Evolutionary conservation across 2,888 invertebrate species (phyloP), one percentile per base, ranked within the genome.

Genomic region (Spilosoma lubricipeda): DNA sequence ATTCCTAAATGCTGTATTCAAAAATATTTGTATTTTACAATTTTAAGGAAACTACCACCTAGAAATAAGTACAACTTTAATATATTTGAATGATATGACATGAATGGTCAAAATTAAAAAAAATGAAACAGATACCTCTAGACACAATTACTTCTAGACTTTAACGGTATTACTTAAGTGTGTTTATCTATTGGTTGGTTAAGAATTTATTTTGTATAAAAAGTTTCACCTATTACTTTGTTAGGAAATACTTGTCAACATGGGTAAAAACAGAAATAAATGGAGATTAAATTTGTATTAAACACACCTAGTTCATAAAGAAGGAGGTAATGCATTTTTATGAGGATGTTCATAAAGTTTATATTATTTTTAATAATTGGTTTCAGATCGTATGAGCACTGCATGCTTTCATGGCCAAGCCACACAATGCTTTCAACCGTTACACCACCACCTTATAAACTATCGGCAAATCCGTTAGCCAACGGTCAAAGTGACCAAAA

Each of bases 391-490:
- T 69, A 27, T n/a, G 63, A 71, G 33, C 15, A 63, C 63, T 69
- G 71, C 70, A 70, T 63, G 63, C 69, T 8, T 74, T 63, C 80
- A 70, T 67, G 45, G 70, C 3, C 74, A 69, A 74, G 73, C 36
- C 78, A 42, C 75, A 76, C 66, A 83, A 80, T 82, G 79, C 82
- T 77, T 71, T 76, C 77, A 91, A 93, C 94, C 91, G 91, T 90
- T 81, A 67, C 83, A 65, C 71, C 74, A 75, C 89, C 81, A 85
- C 82, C 92, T 93, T 95, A 95, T 91, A 95, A 94, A 94, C 85
- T 85, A 91, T 95, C 94, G 94, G 90, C 89, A 91, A 94, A 93
- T 93, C 93, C 95, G 95, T 95, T 95, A 87, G 81, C 89, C 93
- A 95, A 95, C 95, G 95, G 95, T 94, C 95, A 90, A 89, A 89